Conservation (phyloP, 2,797 vertebrate genomes). For the Florisuga fusca region DNA sequence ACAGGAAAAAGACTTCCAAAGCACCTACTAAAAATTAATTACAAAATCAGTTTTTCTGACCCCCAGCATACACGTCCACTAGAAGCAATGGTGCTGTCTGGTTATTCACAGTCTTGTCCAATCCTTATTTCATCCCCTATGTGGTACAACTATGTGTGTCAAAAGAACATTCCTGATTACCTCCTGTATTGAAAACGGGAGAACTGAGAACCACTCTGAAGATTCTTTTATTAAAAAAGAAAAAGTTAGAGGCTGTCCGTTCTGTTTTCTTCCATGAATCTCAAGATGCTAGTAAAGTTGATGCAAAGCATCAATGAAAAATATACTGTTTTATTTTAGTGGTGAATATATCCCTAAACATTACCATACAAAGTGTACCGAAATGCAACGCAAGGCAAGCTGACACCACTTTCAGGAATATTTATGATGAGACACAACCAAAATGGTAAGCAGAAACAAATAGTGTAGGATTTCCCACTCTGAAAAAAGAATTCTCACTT, state of each 20-base stretch:
- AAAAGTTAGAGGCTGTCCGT: neutral
- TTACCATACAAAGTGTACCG: neutral
- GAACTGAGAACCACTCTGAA: neutral
- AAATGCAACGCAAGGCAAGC: neutral
- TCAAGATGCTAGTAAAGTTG: neutral
- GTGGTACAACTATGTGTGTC: neutral
- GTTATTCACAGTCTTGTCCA: neutral
- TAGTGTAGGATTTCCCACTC: neutral
- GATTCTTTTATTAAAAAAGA: neutral
- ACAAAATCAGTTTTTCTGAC: neutral
- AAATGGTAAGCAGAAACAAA: slow-evolving; percentile 27
- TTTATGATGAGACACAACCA: neutral
- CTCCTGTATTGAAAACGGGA: neutral
- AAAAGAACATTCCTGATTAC: neutral
- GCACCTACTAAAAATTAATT: neutral
- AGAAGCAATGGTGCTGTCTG: neutral
- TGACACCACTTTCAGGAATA: neutral
- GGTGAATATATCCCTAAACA: neutral
- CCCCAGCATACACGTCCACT: neutral
- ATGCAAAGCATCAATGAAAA: neutral
- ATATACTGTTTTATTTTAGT: neutral
- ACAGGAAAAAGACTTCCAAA: neutral
- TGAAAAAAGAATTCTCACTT: slow-evolving; percentile 4
- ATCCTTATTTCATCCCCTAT: neutral
- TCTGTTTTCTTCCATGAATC: neutral